Evolutionary conservation across 2,797 vertebrate species (phyloP).

Genomic region (Pantherophis vulpinus): DNA sequence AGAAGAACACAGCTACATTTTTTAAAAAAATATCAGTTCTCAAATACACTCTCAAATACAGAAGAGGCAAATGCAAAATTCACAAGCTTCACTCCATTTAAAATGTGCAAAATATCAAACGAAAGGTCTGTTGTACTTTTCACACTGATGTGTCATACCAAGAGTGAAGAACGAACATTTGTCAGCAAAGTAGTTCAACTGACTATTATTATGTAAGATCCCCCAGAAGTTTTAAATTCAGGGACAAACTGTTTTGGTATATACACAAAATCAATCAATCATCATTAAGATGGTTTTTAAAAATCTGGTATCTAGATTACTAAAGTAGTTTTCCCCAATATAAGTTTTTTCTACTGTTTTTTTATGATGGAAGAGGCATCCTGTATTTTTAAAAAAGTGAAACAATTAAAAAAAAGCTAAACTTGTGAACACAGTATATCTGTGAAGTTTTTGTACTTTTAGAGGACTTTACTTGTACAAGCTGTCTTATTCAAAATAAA

Average conservation of each 20-base stretch:
- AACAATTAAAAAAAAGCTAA: background rate
- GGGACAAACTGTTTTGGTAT: constrained; percentile 12
- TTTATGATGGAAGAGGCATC: background rate
- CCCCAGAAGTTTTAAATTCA: constrained; percentile 3
- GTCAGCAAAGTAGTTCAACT: constrained; percentile 40
- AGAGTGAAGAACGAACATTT: constrained; percentile 37
- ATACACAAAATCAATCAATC: background rate
- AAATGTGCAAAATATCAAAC: constrained; percentile 50
- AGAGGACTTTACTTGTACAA: background rate
- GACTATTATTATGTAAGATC: constrained; percentile 10
- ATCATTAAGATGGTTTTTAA: background rate
- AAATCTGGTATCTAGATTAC: background rate
- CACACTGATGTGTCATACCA: constrained; percentile 48
- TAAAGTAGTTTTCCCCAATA: constrained; percentile 27
- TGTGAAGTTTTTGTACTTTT: background rate
- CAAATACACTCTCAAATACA: constrained; percentile 28
- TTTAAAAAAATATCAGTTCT: constrained; percentile 41
- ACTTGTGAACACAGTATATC: background rate
- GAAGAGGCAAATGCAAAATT: constrained; percentile 47
- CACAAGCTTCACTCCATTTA: constrained; percentile 45
- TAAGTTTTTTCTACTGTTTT: background rate
- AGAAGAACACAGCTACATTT: constrained; percentile 44
- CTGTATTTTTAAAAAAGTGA: background rate
- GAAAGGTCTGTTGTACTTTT: constrained; percentile 32
- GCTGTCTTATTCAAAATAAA: constrained; percentile 16